Evolutionary conservation across 2,113 vertebrate species (phyloP), one percentile per base, ranked within the genome.

Genomic region (Nerophis lumbriciformis): DNA sequence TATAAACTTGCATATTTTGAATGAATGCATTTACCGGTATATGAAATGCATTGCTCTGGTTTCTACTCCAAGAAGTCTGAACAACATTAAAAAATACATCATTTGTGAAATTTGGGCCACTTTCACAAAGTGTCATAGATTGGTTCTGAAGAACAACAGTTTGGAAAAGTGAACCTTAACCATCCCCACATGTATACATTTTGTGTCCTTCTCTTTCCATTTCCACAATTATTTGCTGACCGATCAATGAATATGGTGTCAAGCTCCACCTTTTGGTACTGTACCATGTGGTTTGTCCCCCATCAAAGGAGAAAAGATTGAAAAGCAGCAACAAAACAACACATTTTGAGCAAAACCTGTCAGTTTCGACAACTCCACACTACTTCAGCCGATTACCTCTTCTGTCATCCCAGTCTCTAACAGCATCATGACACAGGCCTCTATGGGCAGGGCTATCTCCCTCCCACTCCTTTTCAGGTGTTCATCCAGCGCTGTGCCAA

Each of bases 381-480:
- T 37, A 7, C n/a, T n/a, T 5, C 47, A 0, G 19, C 49, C 15
- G 8, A 57, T 66, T 62, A 99, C 94, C 95, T 98, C 97, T 75
- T 99, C 97, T 76, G 92, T 96, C 97, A 99, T 98, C 61, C 97
- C 97, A 0, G 96, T 98, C 76, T 98, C 97, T 60, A 99, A 84
- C 3, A 99, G 93, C 93, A 99, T 95, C 97, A 99, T 98, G 60
- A 99, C 92, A 9, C 96, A 99, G 66, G 97, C 97, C 73, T 99
- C 97, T 0, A 99, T 71, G 0, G 96, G 97, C 51, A 99, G 88
- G 0, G 97, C 95, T 0, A 99, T 92, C 73, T 99, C 96, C 8
- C 96, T 91, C n/a, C 93, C 83, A 0, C 96, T 98, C 69, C 97
- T 92, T 65, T 98, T 98, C 71, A 98, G 91, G 63, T 99, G 97